These are phyloP conservation scores for Cepaea hortensis DNA, from an alignment of 2,888 invertebrate species.

Conservation along the genomic window DNA sequence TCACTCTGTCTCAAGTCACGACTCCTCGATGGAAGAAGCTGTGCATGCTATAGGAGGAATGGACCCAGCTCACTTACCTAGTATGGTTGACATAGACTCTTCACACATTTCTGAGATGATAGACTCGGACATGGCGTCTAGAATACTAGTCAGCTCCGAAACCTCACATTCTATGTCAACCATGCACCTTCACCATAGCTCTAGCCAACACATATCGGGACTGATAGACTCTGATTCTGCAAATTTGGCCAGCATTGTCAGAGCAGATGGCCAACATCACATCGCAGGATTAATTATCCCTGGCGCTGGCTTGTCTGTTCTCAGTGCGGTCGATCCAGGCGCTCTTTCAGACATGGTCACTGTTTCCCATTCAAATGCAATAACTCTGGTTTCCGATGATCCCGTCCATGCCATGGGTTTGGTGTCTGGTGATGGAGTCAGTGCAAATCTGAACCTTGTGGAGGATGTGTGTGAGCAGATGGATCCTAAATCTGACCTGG, in stretches of 20 bases:
- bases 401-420: slow-evolving; percentile 17
- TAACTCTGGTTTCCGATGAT: slow-evolving; percentile 31
- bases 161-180: slow-evolving; percentile 18
- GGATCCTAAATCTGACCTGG: neutral
- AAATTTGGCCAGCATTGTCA: slow-evolving; percentile 32
- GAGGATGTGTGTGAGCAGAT: slow-evolving; percentile 32
- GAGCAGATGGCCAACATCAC: slow-evolving; percentile 18
- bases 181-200: slow-evolving; percentile 29
- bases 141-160: slow-evolving; percentile 31
- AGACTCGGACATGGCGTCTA: slow-evolving; percentile 9
- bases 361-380: slow-evolving; percentile 20
- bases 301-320: slow-evolving; percentile 11
- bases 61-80: slow-evolving; percentile 32
- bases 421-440: slow-evolving; percentile 23
- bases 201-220: slow-evolving; percentile 39
- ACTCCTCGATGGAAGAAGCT: slow-evolving; percentile 26
- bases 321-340: slow-evolving; percentile 36
- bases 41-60: slow-evolving; percentile 35
- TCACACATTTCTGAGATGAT: slow-evolving; percentile 33
- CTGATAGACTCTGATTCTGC: slow-evolving; percentile 37
- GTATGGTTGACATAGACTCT: slow-evolving; percentile 30
- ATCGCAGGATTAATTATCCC: slow-evolving; percentile 31
- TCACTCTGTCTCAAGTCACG: slow-evolving; percentile 11
- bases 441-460: slow-evolving; percentile 11
- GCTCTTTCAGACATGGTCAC: slow-evolving; percentile 45